Evolutionary conservation across 2,888 invertebrate genomes (phyloP), one percentile per base, ranked within the genome.

Genomic region (Torymus tubicola): DNA sequence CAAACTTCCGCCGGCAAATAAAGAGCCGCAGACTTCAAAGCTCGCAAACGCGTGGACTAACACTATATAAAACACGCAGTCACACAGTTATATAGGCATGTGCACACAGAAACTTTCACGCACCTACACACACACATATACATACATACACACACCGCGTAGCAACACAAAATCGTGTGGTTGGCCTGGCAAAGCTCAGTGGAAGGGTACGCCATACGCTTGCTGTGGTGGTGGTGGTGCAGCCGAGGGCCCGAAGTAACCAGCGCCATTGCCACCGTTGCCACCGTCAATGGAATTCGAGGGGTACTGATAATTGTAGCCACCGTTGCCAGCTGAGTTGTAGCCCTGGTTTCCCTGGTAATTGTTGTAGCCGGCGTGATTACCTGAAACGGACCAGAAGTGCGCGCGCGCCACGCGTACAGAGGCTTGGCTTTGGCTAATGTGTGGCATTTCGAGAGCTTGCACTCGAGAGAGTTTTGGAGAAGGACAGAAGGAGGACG

Each of bases 191-290:
- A n/a, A 5, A 3, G 31, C 18, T 79, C 83, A 88, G 79, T 86
- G 87, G 83, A 87, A 89, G 50, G 90, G 86, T 21, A 90, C 88
- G n/a, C 90, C 90, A 75, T 90, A 90, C 10, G 87, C 87, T 2
- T 89, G 82, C 72, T 87, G 85, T 4, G 89, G 85, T 60, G 81
- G 61, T 63, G 81, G 71, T 21, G 78, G 70, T 11, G 76, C 57
- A 2, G 60, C 67, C 57, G 84, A 84, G 21, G 87, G 83, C 69
- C 86, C 87, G 55, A 86, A 87, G 75, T 85, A 86, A 50, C 86
- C 87, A 13, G 87, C 83, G 10, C 83, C 82, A 68, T 84, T 84
- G 80, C 84, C 85, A 83, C 86, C 86, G 82, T 84, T 84, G 82
- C 84, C 87, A 81, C 83, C 86, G 80, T 89, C 89, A 83, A 87